Evolutionary conservation across 2,888 invertebrate genomes (phyloP), one percentile per base, ranked within the genome.

Genomic region (Xylophagus ater): DNA sequence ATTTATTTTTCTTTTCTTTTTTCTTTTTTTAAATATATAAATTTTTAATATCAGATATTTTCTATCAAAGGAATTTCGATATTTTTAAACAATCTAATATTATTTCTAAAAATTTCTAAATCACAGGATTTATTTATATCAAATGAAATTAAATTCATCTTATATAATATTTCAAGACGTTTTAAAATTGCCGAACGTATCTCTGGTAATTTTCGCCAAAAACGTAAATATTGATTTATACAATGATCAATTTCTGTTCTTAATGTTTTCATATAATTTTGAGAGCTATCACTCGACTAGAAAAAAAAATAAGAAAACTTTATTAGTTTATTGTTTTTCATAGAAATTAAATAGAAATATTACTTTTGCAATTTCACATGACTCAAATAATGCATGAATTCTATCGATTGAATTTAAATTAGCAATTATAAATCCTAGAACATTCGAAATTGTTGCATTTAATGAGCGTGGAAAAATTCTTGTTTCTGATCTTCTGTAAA

Each of bases 381-480:
- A 61, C 3, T 67, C 66, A 49, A 74, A 68, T 35, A 76, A 66
- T 32, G 71, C 69, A 32, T 72, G 66, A 46, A 74, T 51, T 50
- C 67, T 70, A 19, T 62, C 55, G 26, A 66, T 65, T 42, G 71
- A 58, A 33, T 73, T 69, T 42, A 85, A 63, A 60, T 83, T 78
- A 8, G 80, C 75, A 47, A 87, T 60, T 36, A 85, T 72, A 52
- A 88, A 81, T 49, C 77, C 78, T 38, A 80, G 64, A 40, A 84
- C 62, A 37, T 55, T 62, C n/a, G 53, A 49, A 0, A 53, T 50
- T 35, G 56, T 53, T 2, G 51, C 49, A 18, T 54, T 49, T 17
- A 73, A 60, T 40, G 67, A 59, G 46, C 60, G 59, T 7, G 87
- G 83, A 62, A 76, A 85, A 34, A 76, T 67, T 35, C 76, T 69